Evolutionary conservation across 2,888 invertebrate species (phyloP), one percentile per base, ranked within the genome.

Genomic region (Ceraclea dissimilis): DNA sequence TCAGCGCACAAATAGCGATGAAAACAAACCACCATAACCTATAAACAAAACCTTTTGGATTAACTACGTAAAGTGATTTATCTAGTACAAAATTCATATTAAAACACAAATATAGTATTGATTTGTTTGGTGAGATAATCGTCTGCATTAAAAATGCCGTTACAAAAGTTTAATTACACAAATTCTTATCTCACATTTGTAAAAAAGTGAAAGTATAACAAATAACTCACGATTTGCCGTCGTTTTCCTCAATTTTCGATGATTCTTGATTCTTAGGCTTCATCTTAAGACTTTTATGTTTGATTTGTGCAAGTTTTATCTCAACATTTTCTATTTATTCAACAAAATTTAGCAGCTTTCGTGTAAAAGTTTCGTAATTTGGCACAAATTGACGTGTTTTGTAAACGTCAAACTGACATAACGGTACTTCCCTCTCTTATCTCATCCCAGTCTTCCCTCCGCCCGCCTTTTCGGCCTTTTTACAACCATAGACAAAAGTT

Each of bases 1-100:
- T 88, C 49, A 88, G 73, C 21, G 81, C 67, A 62, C 86, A 75
- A 57, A 93, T 74, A 31, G 79, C 63, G 22, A 75, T 73, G 70
- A 93, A 88, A 43, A 82, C 69, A 0, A 81, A 63, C 86, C 86
- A 88, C 87, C 85, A 85, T 46, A 57, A 71, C 68, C 56, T 74
- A 76, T 66, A 56, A 71, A 63, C 26, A 26, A 26, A 26, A 26
- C 10, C 5, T 26, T 6, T 26, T 10, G 10, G 26, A 26, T 6
- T 26, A n/a, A n/a, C n/a, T n/a, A n/a, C n/a, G n/a, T n/a, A n/a
- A n/a, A n/a, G n/a, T n/a, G n/a, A n/a, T n/a, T n/a, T n/a, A n/a
- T n/a, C n/a, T n/a, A n/a, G n/a, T n/a, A n/a, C n/a, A n/a, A n/a
- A n/a, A n/a, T n/a, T n/a, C n/a, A n/a, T n/a, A n/a, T n/a, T n/a